Evolutionary conservation across 2,797 vertebrate genomes (phyloP).

Genomic region (Masticophis lateralis): DNA sequence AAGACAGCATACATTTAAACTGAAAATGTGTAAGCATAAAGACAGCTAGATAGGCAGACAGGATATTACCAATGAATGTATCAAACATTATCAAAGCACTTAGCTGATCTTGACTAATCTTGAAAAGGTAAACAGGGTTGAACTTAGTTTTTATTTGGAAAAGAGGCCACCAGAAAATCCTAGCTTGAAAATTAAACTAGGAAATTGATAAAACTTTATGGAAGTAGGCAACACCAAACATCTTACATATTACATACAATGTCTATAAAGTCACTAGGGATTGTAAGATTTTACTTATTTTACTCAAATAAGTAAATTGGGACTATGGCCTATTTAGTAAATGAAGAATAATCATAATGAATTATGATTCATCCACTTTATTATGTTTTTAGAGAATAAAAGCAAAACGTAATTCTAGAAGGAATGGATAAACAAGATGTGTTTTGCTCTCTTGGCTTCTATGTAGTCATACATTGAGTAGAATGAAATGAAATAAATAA

Average conservation of each 20-base stretch:
- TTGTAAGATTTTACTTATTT: neutral
- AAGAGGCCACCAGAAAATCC: neutral
- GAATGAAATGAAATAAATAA: neutral
- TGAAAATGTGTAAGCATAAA: neutral
- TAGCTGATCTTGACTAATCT: neutral
- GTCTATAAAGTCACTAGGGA: neutral
- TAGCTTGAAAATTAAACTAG: neutral
- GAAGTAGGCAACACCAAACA: neutral
- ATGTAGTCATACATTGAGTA: neutral
- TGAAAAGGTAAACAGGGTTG: neutral
- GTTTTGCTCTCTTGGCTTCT: neutral
- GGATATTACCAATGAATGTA: neutral
- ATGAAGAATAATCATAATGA: neutral
- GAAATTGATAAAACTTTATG: neutral
- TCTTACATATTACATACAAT: neutral
- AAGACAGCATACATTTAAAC: neutral
- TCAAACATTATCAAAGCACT: neutral
- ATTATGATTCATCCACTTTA: neutral
- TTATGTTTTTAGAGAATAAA: neutral
- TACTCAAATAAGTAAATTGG: neutral
- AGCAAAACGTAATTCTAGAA: neutral
- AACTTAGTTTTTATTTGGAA: neutral
- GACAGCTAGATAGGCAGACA: neutral
- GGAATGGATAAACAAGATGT: neutral
- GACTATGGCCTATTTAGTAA: neutral